These are phyloP conservation scores for Sylvicola cinctus DNA, from an alignment of 2,888 invertebrate genomes.

Conservation along the genomic window DNA sequence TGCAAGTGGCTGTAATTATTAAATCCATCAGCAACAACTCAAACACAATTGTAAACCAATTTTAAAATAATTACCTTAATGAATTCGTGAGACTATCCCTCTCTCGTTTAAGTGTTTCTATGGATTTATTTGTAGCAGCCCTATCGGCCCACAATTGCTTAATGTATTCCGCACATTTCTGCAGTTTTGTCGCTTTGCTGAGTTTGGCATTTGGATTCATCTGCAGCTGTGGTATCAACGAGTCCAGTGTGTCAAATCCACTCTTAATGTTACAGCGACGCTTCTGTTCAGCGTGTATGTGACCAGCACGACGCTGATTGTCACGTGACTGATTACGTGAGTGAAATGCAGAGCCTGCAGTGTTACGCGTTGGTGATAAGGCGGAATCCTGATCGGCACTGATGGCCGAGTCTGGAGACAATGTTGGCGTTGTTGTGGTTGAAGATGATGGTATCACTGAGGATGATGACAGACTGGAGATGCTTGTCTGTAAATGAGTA, in stretches of 20 bases:
- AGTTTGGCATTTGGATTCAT: conserved; percentile 80
- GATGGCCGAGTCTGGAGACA: too few relatives aligned
- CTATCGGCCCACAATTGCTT: conserved; percentile 71
- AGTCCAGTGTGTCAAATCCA: conserved; percentile 86
- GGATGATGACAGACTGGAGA: too few relatives aligned
- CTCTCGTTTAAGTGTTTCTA: conserved; percentile 68
- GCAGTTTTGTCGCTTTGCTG: conserved; percentile 91
- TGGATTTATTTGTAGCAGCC: conserved; percentile 71
- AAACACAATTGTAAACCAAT: background rate
- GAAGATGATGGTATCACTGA: conserved; percentile 13
- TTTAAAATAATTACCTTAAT: conserved; percentile 43
- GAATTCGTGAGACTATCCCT: conserved; percentile 80
- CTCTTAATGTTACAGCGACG: conserved; percentile 88
- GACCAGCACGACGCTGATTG: conserved; percentile 63
- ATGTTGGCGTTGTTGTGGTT: conserved; percentile 7
- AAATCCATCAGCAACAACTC: background rate
- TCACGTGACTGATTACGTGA: conserved; percentile 28
- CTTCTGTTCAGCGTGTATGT: conserved; percentile 92
- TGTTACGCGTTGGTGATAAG: conserved; percentile 39
- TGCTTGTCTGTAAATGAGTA: too few relatives aligned
- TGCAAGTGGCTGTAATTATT: conserved; percentile 61
- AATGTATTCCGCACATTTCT: conserved; percentile 92
- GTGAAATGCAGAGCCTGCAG: conserved; percentile 15
- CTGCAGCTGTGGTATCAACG: conserved; percentile 76
- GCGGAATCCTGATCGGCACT: conserved; percentile 27